phyloP scores from a whole-genome alignment of 2,888 invertebrate species.

The Malthinus flaveolus region DNA sequence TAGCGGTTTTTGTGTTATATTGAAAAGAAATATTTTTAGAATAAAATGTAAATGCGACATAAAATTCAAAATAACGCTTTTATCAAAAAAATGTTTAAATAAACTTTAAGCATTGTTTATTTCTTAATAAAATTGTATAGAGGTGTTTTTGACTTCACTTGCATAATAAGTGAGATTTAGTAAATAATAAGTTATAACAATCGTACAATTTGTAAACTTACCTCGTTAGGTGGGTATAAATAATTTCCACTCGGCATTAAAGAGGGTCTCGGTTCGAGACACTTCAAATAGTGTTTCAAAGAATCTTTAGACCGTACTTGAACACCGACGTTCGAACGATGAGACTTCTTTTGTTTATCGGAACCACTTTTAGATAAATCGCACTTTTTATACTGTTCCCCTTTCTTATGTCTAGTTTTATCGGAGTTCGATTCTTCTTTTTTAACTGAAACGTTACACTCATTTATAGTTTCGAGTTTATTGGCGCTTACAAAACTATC shows the following conservation, averaged over 20 bases:
- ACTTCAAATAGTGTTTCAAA: constrained; percentile 24
- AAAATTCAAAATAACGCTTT: too few relatives aligned
- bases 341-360: constrained; percentile 9
- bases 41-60: too few relatives aligned
- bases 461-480: neutral
- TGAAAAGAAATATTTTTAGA: too few relatives aligned
- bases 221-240: constrained; percentile 50
- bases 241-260: constrained; percentile 46
- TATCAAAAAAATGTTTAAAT: too few relatives aligned
- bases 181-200: too few relatives aligned
- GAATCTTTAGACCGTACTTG: constrained; percentile 28
- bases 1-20: too few relatives aligned
- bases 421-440: constrained; percentile 22
- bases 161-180: too few relatives aligned
- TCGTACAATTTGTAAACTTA: too few relatives aligned
- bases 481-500: constrained; percentile 1
- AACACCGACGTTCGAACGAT: constrained; percentile 29
- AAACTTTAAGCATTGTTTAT: too few relatives aligned
- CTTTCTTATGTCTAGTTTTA: constrained; percentile 15
- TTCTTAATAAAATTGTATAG: too few relatives aligned
- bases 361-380: neutral
- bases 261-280: constrained; percentile 35
- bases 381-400: constrained; percentile 4
- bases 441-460: neutral
- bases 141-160: too few relatives aligned